A percentile compares a stretch with the other conserved stretches of the same genome.
Evolutionary conservation across 1,140 invertebrate genomes (phyloP).

Genomic region (Drosophila parabipectinata): DNA sequence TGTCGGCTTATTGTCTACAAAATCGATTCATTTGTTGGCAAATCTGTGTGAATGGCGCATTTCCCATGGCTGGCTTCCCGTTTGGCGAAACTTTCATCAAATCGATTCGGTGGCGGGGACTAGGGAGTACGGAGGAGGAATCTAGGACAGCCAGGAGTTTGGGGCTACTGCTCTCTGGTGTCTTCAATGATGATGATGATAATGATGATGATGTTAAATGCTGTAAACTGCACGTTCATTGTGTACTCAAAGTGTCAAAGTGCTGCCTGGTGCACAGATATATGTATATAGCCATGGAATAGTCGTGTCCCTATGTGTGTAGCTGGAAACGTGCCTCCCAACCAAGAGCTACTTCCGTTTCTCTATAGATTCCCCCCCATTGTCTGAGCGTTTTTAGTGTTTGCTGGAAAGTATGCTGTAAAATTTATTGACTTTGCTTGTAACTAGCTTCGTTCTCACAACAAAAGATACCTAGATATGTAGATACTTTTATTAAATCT

Average conservation of each 20-base stretch:
- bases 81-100: constrained; percentile 65
- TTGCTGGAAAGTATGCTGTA: constrained; percentile 70
- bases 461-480: neutral
- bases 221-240: constrained; percentile 67
- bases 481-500: too few species aligned
- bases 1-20: constrained; percentile 38
- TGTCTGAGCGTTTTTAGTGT: constrained; percentile 22
- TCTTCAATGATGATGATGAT: constrained; percentile 34
- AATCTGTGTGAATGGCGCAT: constrained; percentile 47
- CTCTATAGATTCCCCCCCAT: constrained; percentile 20
- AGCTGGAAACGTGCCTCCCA: constrained; percentile 58
- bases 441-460: constrained; percentile 40
- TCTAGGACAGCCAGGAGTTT: constrained; percentile 14
- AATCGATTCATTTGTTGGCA: constrained; percentile 69
- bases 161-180: constrained; percentile 32
- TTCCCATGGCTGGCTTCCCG: constrained; percentile 66
- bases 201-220: constrained; percentile 49
- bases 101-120: constrained; percentile 25
- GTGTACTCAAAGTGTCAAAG: constrained; percentile 66
- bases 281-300: constrained; percentile 3
- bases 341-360: constrained; percentile 69
- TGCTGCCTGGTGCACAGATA: constrained; percentile 16
- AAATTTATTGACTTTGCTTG: constrained; percentile 59
- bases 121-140: neutral
- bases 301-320: constrained; percentile 13